Conservation (phyloP, 2,888 invertebrate genomes). For the Ephialtes manifestator region DNA sequence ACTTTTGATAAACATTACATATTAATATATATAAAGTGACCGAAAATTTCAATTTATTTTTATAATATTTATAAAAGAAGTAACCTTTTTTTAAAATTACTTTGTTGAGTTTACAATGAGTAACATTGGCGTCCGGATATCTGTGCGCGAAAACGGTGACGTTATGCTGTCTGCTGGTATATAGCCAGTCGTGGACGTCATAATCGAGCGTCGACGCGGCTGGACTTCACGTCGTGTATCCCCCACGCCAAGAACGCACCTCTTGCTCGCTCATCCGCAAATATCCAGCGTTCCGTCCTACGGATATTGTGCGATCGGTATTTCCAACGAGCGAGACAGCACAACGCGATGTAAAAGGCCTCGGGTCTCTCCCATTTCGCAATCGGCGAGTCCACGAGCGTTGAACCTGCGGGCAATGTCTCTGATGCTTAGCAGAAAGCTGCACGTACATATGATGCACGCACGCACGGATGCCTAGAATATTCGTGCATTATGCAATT, state of each 20-base stretch:
- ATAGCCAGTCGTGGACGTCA: background rate
- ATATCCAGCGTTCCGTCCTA: constrained; percentile 26
- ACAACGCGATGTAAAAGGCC: constrained; percentile 20
- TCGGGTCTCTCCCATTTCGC: constrained; percentile 8
- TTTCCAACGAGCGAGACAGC: constrained; percentile 14
- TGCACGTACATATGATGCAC: background rate
- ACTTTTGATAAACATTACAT: too few species aligned
- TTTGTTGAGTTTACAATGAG: background rate
- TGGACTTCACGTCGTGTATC: background rate
- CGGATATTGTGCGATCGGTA: constrained; percentile 28
- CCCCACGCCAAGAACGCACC: background rate
- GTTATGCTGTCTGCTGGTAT: background rate
- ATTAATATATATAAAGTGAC: too few species aligned
- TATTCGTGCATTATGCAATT: background rate
- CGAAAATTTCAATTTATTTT: too few species aligned
- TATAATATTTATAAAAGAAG: too few species aligned
- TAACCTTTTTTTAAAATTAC: background rate
- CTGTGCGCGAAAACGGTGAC: constrained; percentile 17
- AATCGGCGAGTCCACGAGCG: constrained; percentile 21
- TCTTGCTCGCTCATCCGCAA: constrained; percentile 4
- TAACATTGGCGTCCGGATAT: background rate
- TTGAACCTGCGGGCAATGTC: constrained; percentile 23
- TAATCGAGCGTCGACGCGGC: constrained; percentile 24
- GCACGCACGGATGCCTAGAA: background rate
- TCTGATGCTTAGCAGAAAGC: background rate